Evolutionary conservation across 2,797 vertebrate genomes (phyloP), one percentile per base, ranked within the genome.

Genomic region (Pyrocephalus nanus): DNA sequence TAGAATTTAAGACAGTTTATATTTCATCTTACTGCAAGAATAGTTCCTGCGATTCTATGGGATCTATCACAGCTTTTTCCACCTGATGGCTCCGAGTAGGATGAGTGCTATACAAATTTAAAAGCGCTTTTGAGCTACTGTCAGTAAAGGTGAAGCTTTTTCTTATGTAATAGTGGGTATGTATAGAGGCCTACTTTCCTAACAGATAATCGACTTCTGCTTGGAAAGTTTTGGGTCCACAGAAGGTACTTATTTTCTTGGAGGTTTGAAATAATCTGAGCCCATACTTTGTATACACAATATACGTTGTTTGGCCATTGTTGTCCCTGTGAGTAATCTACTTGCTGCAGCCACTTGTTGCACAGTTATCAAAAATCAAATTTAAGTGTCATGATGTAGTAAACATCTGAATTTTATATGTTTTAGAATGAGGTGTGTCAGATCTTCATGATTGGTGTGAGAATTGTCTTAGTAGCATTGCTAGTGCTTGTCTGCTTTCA

Each of bases 1-100:
- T 55, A 64, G 73, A 88, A 72, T 90, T 89, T 51, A 72, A 93
- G 82, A 34, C 43, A 53, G 42, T 91, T 90, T 53, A 15, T 77
- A n/a, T 81, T 96, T 78, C 32, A 70, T 50, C 66, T 90, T 89
- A 30, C 78, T 93, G 67, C 53, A 64, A 32, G 71, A 92, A 20
- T 29, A 77, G n/a, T n/a, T 95, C 58, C 60, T 50, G 55, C 45
- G 55, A 11, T 74, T 91, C 69, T 66, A 0, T 34, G 23, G 5
- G 13, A n/a, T 88, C 70, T 75, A 3, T 74, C 61, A 66, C 65
- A 72, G 65, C 54, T 71, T 92, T 86, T 88, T 74, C 74, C 43
- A 70, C 48, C 75, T 77, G 65, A 40, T 72, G 54, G n/a, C 61
- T 87, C 25, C 1, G 6, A 87, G 53, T 61, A 67, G 65, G 42